Percentiles rank a stretch among this genome's conserved stretches.
These are phyloP conservation scores for Cyprinodon diabolis DNA, from an alignment of 2,797 vertebrate genomes.

Conservation along the genomic window DNA sequence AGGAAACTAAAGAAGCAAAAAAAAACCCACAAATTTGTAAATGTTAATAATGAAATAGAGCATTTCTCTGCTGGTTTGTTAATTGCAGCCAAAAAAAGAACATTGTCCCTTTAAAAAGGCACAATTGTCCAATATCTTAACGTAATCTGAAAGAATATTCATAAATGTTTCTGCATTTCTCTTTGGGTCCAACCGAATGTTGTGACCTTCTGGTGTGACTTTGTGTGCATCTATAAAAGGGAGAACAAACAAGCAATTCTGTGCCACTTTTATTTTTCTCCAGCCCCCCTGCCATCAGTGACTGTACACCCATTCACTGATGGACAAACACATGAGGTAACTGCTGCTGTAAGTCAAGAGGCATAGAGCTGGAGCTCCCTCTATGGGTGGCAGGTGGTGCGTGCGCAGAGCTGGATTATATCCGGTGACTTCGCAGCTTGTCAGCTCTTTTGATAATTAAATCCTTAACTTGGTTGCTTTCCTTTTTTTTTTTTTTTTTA, in stretches of 20 bases:
- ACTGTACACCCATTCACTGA: slow-evolving; percentile 7
- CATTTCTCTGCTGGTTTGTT: background rate
- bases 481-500: slow-evolving; percentile 14
- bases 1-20: slow-evolving; percentile 2
- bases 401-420: background rate
- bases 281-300: slow-evolving; percentile 15
- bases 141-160: slow-evolving; percentile 19
- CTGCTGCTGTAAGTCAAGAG: background rate
- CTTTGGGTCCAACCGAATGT: slow-evolving; percentile 9
- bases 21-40: background rate
- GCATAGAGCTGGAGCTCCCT: slow-evolving; percentile 64
- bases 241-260: slow-evolving; percentile 11
- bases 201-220: slow-evolving; percentile 14
- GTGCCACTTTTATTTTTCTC: slow-evolving; percentile 23
- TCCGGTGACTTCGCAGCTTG: slow-evolving; percentile 8
- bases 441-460: slow-evolving; percentile 19
- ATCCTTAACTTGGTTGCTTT: slow-evolving; percentile 28
- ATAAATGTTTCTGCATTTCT: slow-evolving; percentile 9
- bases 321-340: slow-evolving; percentile 21
- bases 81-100: slow-evolving; percentile 7
- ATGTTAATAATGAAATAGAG: background rate
- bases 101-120: slow-evolving; percentile 8
- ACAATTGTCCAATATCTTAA: slow-evolving; percentile 22
- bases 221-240: background rate
- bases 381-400: slow-evolving; percentile 44